Conservation (phyloP, 1,140 invertebrate genomes). For the Brachionus paranguensis region DNA sequence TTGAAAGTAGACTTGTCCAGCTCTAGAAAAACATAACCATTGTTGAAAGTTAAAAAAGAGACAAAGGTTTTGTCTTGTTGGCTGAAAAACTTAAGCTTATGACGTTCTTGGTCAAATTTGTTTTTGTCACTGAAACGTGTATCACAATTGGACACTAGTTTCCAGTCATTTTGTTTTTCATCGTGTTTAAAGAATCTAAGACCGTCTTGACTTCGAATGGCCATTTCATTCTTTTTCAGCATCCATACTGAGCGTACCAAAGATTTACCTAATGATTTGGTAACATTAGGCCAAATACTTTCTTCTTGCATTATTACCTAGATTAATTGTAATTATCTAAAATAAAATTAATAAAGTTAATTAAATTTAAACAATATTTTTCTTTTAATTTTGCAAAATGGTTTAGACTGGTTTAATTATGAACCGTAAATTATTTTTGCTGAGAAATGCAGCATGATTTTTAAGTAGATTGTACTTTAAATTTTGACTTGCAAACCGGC, state of each 20-base stretch:
- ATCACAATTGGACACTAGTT: slow-evolving; percentile 2
- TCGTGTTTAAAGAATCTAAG: background rate
- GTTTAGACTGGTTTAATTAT: too few relatives aligned
- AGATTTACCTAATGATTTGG: background rate
- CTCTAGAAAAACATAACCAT: background rate
- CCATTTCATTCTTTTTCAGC: background rate
- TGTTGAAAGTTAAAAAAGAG: background rate
- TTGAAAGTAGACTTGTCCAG: background rate
- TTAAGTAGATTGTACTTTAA: too few relatives aligned
- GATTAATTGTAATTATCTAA: too few relatives aligned
- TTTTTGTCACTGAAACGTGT: slow-evolving; percentile 10
- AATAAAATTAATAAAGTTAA: too few relatives aligned
- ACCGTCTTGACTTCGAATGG: slow-evolving; percentile 13
- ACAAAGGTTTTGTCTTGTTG: background rate
- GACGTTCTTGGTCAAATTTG: background rate
- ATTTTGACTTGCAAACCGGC: too few relatives aligned
- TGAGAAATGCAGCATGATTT: too few relatives aligned
- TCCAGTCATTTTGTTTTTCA: background rate
- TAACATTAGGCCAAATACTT: background rate
- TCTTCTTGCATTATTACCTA: background rate
- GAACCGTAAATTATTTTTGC: too few relatives aligned
- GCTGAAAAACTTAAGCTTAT: background rate
- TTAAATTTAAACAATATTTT: too few relatives aligned
- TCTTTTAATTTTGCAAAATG: too few relatives aligned
- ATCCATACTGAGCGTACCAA: background rate